These are phyloP conservation scores for Tipula unca DNA, from an alignment of 2,888 invertebrate species.

Conservation along the genomic window DNA sequence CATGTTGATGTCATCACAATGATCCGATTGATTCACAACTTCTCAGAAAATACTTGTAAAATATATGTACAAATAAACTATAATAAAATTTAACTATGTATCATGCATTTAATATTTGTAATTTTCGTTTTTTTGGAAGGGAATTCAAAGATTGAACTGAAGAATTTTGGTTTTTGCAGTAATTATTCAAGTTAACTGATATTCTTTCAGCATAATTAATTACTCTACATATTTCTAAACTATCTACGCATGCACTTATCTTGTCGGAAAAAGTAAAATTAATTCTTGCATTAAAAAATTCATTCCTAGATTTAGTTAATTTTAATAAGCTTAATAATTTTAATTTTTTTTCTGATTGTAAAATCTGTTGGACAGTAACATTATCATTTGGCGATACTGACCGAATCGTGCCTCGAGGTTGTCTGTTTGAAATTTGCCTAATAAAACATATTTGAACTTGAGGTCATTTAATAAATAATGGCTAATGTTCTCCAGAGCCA, in stretches of 20 bases:
- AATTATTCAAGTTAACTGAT: background rate
- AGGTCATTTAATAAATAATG: background rate
- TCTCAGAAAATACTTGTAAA: too few species aligned
- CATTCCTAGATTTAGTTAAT: background rate
- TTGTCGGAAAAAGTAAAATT: too few species aligned
- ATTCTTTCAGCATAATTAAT: background rate
- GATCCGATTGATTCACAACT: too few species aligned
- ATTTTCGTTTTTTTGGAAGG: too few species aligned
- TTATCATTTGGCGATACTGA: background rate
- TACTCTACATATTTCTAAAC: too few species aligned
- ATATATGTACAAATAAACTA: too few species aligned
- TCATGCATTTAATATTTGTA: too few species aligned
- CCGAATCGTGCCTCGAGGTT: background rate
- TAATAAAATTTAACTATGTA: too few species aligned
- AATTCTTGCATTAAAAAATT: background rate
- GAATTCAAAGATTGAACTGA: too few species aligned
- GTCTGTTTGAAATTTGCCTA: background rate
- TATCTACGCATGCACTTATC: too few species aligned
- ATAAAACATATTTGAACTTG: background rate
- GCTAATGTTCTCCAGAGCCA: background rate
- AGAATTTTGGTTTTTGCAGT: too few species aligned
- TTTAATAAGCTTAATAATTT: background rate
- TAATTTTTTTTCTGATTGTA: background rate
- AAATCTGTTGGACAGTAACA: background rate
- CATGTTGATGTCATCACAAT: too few species aligned